Evolutionary conservation across 2,113 vertebrate genomes (phyloP), one percentile per base, ranked within the genome.

Genomic region (Chascanopsetta lugubris): DNA sequence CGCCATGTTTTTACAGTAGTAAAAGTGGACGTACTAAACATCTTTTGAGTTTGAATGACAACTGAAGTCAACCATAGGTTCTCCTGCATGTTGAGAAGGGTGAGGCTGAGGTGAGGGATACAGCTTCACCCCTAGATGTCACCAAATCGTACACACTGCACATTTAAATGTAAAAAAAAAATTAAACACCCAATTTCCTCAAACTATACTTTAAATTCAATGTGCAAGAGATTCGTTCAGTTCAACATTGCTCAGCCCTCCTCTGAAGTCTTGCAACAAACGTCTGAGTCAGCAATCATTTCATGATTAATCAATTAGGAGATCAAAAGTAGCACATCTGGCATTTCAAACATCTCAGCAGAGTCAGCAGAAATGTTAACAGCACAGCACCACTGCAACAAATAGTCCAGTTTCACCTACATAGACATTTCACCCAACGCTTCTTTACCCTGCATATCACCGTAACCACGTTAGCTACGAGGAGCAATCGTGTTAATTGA

Each of bases 371-470:
- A 58, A 56, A 22, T 18, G 1, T 24, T 46, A 71, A 54, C 6
- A 76, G 42, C 80, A 83, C 75, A 50, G 51, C 66, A 83, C 58
- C 88, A 89, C 89, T 58, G 74, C 82, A 88, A 82, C 82, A 89
- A 82, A 64, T 36, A 32, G 21, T 29, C 36, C 10, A 38, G 12
- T 18, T 51, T 73, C 68, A 91, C 88, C 75, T 85, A 91, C 88
- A 91, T 48, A 89, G 80, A 69, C 82, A 85, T 86, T 90, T 89
- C 62, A 89, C 87, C 88, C 83, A 89, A 24, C 72, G 87, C 83
- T 80, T 90, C 68, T 86, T 90, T 78, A 86, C 79, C 79, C 88
- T 85, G 79, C 53, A 87, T 17, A 91, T 30, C 84, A 90, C 88
- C 83, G 78, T 88, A 79, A 91, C 80, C 79, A 87, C 72, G 85